Base-by-base conservation (phyloP, 2,888 invertebrate genomes). In the Lasioglossum lativentre region DNA sequence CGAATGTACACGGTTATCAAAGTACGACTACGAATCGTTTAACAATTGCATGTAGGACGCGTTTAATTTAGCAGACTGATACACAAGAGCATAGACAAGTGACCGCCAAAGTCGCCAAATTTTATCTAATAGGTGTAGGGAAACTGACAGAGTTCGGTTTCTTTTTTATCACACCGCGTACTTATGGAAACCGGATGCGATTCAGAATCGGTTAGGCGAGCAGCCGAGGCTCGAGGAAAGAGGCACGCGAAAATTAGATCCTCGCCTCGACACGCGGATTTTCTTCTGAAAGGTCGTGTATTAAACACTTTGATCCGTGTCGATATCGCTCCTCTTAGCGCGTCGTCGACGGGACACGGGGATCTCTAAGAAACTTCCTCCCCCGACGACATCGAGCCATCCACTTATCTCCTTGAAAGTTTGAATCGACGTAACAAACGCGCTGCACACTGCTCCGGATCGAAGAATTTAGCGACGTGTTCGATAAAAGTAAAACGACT, bases 341-440 rank as follows among this genome's bases (percentile, higher is more conserved):
- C 77, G 45, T n/a, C 38, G n/a, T 14, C 23, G 34, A 27, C 27
- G 27, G 16, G 19, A 30, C 19, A 6, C 2, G 72, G 16, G 23
- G 34, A 47, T 75, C 75, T n/a, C 84, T 80, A 75, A 73, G 66
- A 84, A 86, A 80, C 75, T 78, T 83, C 45, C 74, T 52, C 40
- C 52, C 63, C n/a, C 30, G 16, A 42, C 34, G 52, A 56, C 27
- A 68, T 68, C 42, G 10, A 74, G 52, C 47, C 30, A 59, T 42
- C n/a, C 52, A 78, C 75, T 83, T 87, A 75, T 71, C 74, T 56
- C 16, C 52, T 30, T 27, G 73, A 66, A 86, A 80, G 34, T 75
- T 84, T 75, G 63, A 84, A 84, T 74, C 27, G 56, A 70, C 30
- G 73, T 77, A 76, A 63, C 74, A 52, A 66, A 68, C 75, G 59